Conservation (phyloP, 2,888 invertebrate species). For the Ectemnius continuus region DNA sequence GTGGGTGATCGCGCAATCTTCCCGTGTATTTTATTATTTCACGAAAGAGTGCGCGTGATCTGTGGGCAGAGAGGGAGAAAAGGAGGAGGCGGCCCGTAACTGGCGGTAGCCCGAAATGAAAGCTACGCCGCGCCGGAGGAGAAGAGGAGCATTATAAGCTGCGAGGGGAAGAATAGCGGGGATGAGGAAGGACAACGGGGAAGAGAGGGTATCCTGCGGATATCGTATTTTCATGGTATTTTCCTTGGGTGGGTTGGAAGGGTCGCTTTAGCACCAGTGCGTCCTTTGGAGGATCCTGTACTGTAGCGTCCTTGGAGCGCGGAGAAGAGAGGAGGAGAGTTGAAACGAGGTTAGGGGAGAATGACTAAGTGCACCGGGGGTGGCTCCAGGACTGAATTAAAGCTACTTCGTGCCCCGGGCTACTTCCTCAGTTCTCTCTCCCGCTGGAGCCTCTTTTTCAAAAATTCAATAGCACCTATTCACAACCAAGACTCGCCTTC, state of each 20-base stretch:
- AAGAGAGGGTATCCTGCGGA: slow-evolving; percentile 41
- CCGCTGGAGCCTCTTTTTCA: slow-evolving; percentile 29
- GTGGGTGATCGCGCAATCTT: too few species aligned
- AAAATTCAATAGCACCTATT: too few species aligned
- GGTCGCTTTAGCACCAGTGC: not conserved
- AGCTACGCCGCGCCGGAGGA: slow-evolving; percentile 37
- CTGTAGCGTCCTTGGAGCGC: slow-evolving; percentile 44
- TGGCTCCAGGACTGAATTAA: slow-evolving; percentile 36
- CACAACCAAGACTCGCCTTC: not conserved
- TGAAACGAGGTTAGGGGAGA: slow-evolving; percentile 67
- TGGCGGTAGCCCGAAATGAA: slow-evolving; percentile 20
- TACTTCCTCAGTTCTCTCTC: slow-evolving; percentile 56
- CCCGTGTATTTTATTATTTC: not conserved
- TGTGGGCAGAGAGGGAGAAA: not conserved
- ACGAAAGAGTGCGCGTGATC: not conserved
- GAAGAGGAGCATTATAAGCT: not conserved
- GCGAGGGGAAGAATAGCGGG: slow-evolving; percentile 12
- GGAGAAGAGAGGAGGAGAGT: slow-evolving; percentile 30
- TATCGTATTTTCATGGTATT: slow-evolving; percentile 57
- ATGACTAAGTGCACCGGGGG: slow-evolving; percentile 63
- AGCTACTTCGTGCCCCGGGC: slow-evolving; percentile 20
- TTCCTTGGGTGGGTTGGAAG: slow-evolving; percentile 18
- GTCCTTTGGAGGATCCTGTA: slow-evolving; percentile 56
- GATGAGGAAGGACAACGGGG: slow-evolving; percentile 13
- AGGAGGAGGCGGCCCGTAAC: slow-evolving; percentile 20